Base-by-base conservation (phyloP, 2,888 invertebrate genomes). In the Pterostichus niger region DNA sequence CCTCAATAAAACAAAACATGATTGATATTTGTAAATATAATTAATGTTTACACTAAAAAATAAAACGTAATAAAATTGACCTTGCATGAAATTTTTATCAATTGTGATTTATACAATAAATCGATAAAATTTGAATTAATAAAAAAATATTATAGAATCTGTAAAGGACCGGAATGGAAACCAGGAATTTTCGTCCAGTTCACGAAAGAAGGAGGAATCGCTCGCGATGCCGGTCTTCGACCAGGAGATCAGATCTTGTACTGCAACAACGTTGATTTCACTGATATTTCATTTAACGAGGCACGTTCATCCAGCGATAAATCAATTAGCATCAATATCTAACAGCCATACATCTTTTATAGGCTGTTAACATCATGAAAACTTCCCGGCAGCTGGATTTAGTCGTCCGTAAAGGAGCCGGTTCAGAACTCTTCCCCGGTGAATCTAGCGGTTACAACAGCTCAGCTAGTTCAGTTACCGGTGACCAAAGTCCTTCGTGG, bases 191-290 rank as follows among this genome's bases (percentile, higher is more conserved):
- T 95, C 89, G 94, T 97, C 54, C 96, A 98, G 91, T 96, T 96
- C 86, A 97, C 97, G 78, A 95, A 96, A 88, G 96, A 96, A 86
- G 95, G 95, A 33, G 97, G 98, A 61, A 94, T 98, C 83, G 98
- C 98, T 0, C 92, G 96, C 71, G 96, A 97, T 87, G 96, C 96
- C 0, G 98, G 98, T 0, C 91, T 98, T 13, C 92, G 96, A 86
- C 96, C 97, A 0, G 98, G 98, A 6, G 98, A 98, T 89, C 97
- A 98, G 90, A 96, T 98, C 85, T 89, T 98, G 79, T 95, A 95
- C 86, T 98, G 98, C 89, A 98, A 98, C 88, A 96, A 96, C 84
- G 92, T 94, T 82, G 94, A 95, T 87, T 95, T 95, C 88, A 91
- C 92, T 83, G 95, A 95, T 89, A 94, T 96, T 85, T 92, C 94